phyloP scores from a whole-genome alignment of 1,140 invertebrate species.

The Lepidurus apus region DNA sequence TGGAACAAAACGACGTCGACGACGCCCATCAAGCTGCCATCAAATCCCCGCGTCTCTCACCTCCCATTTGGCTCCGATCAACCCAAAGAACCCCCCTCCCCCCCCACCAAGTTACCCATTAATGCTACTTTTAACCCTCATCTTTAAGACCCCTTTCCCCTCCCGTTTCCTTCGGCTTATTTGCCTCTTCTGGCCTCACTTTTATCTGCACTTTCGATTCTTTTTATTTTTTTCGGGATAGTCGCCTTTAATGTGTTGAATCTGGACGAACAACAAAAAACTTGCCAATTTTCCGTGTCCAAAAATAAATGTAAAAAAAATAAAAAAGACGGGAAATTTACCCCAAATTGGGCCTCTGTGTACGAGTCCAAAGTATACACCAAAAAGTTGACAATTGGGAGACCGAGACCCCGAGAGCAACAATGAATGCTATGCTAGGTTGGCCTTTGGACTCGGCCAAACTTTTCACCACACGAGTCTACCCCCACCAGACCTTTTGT shows the following conservation, averaged over 20 bases:
- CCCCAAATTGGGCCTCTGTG: not conserved
- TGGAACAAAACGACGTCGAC: conserved; percentile 13
- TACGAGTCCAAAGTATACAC: not conserved
- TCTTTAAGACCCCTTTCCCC: not conserved
- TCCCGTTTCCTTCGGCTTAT: not conserved
- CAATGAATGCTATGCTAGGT: too few relatives aligned
- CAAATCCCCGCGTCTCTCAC: conserved; percentile 17
- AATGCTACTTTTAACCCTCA: conserved; percentile 18
- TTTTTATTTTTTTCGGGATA: too few relatives aligned
- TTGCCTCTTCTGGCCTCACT: not conserved
- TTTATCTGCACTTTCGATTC: not conserved
- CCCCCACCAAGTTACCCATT: not conserved
- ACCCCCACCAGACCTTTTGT: not conserved
- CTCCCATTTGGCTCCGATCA: conserved; percentile 20
- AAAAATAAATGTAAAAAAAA: not conserved
- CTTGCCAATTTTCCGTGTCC: not conserved
- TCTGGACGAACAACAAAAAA: not conserved
- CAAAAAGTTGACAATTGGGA: not conserved
- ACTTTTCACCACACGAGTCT: not conserved
- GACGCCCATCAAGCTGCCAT: conserved; percentile 17
- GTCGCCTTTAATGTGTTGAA: too few relatives aligned
- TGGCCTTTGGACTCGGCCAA: too few relatives aligned
- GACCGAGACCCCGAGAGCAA: not conserved
- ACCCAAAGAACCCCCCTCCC: not conserved
- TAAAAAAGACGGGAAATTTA: not conserved